Evolutionary conservation across 2,888 invertebrate species (phyloP).

Genomic region (Drosophila fulvimacula): DNA sequence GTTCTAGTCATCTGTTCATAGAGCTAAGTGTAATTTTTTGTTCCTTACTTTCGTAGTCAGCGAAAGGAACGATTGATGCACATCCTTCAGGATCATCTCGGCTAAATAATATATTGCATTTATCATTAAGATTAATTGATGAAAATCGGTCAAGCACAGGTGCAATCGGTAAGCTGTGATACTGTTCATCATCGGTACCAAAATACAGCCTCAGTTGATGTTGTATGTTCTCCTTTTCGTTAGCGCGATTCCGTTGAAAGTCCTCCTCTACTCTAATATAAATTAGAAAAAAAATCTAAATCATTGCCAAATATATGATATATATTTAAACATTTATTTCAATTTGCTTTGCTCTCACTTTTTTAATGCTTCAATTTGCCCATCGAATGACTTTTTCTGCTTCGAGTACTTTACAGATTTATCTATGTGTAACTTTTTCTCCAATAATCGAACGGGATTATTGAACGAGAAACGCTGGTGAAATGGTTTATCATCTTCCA

Average conservation of each 20-base stretch:
- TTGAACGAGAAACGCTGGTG: conserved; percentile 92
- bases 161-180: conserved; percentile 86
- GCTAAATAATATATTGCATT: conserved; percentile 53
- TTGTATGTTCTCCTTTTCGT: conserved; percentile 90
- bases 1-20: conserved; percentile 7
- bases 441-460: conserved; percentile 92
- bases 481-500: conserved; percentile 72
- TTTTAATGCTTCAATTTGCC: conserved; percentile 93
- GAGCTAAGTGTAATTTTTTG: conserved; percentile 18
- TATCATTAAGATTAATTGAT: conserved; percentile 40
- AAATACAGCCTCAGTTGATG: conserved; percentile 88
- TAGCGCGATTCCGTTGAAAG: conserved; percentile 92
- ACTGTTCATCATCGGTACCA: conserved; percentile 85
- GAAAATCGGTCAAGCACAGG: conserved; percentile 41
- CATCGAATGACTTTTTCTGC: conserved; percentile 90
- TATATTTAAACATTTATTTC: no score
- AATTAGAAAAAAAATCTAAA: neutral
- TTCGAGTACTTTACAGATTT: conserved; percentile 91
- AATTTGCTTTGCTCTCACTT: conserved; percentile 81
- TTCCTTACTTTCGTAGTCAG: conserved; percentile 32
- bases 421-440: conserved; percentile 90
- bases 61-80: conserved; percentile 84
- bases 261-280: conserved; percentile 90
- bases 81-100: conserved; percentile 91
- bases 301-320: neutral